These are phyloP conservation scores for Acleris laterana DNA, from an alignment of 2,888 invertebrate genomes.

Conservation along the genomic window DNA sequence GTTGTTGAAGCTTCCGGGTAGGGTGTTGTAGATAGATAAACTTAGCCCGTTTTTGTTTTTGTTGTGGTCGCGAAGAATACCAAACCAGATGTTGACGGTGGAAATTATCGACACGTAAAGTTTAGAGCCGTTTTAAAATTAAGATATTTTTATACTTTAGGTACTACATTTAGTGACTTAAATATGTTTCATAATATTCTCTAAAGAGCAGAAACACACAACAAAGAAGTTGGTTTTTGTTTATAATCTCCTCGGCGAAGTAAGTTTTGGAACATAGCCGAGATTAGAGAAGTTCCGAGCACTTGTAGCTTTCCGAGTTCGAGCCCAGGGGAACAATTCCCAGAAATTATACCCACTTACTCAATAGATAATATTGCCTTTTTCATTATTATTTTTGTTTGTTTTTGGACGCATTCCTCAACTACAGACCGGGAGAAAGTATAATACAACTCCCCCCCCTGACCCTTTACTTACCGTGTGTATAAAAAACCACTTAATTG, in stretches of 20 bases:
- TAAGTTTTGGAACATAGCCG: conserved; percentile 28
- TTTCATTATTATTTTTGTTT: not conserved
- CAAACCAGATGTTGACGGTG: conserved; percentile 35
- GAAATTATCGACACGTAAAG: conserved; percentile 30
- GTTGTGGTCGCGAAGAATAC: conserved; percentile 36
- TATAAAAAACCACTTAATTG: too few species aligned
- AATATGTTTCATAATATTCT: conserved; percentile 22
- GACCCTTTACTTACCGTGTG: too few species aligned
- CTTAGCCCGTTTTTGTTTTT: conserved; percentile 27
- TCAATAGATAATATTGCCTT: not conserved
- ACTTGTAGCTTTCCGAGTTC: conserved; percentile 6
- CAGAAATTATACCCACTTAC: conserved; percentile 15
- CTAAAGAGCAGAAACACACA: conserved; percentile 14
- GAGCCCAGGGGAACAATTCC: conserved; percentile 16
- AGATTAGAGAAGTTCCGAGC: conserved; percentile 34
- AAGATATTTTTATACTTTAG: conserved; percentile 23
- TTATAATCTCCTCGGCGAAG: conserved; percentile 30
- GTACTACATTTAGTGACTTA: conserved; percentile 18
- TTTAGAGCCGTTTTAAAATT: conserved; percentile 32
- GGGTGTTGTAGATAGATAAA: conserved; percentile 9
- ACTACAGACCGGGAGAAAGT: too few species aligned
- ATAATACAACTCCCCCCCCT: too few species aligned
- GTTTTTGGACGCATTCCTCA: not conserved
- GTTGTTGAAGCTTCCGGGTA: conserved; percentile 3
- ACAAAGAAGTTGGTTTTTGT: conserved; percentile 18